Evolutionary conservation across 2,888 invertebrate species (phyloP), one percentile per base, ranked within the genome.

Genomic region (Listrodromus nycthemerus): DNA sequence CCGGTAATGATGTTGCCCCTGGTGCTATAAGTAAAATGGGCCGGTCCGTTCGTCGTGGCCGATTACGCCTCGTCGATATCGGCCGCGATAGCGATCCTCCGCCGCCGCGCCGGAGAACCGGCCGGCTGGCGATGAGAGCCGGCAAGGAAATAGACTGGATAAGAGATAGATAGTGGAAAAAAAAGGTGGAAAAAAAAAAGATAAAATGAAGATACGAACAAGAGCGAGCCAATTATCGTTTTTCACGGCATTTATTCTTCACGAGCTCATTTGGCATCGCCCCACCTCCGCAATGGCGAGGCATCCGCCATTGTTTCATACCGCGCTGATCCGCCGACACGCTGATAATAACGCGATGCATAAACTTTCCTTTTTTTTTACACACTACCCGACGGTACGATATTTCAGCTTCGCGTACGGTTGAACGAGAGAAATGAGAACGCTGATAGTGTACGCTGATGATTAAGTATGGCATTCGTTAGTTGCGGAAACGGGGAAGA

Each of bases 1-100:
- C 70, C 83, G 88, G 89, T 91, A 91, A 90, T 90, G 89, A 90
- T 89, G 89, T 87, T 88, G 89, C 86, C 85, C 66, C 37, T 37
- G 37, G 85, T 73, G 77, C 48, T 74, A 82, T 85, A 87, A 86
- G 85, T 83, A 86, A 86, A 87, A 86, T 37, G 83, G 86, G 86
- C 73, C 78, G 61, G 74, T 78, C 86, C 85, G 61, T 21, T 67
- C 61, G 81, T 85, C 82, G 82, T 86, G 80, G 86, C 86, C 88
- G 89, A 90, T 89, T 88, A 88, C 88, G 86, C 88, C 87, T 50
- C 21, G 5, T 45, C 90, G 88, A 89, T 89, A 88, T 89, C 87
- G 87, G 86, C 85, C 85, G 86, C 88, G 87, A 89, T 89, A 89
- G 88, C 84, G 86, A 88, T 88, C 86, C 86, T 79, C 45, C 48